Evolutionary conservation across 2,888 invertebrate genomes (phyloP).

Genomic region (Stegana nigrithorax): DNA sequence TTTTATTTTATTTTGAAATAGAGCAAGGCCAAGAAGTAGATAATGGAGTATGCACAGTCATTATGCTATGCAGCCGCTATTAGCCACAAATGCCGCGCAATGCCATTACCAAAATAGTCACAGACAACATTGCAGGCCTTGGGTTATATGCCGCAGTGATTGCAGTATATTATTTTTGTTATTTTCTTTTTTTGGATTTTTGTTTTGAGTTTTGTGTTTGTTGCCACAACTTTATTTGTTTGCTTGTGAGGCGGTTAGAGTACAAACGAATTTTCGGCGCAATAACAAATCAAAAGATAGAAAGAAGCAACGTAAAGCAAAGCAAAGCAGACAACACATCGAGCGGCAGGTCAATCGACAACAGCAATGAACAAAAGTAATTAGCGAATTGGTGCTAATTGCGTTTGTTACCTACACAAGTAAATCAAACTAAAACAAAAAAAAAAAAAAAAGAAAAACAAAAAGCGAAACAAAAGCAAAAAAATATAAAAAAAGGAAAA

Average conservation of each 20-base stretch:
- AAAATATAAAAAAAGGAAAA: neutral
- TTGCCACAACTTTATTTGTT: too few relatives aligned
- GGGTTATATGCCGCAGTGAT: too few relatives aligned
- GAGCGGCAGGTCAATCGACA: conserved; percentile 53
- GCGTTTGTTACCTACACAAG: conserved; percentile 34
- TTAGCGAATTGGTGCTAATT: conserved; percentile 51
- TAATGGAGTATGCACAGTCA: too few relatives aligned
- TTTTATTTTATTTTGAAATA: too few relatives aligned
- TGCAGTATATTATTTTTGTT: too few relatives aligned
- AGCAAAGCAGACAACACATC: conserved; percentile 36
- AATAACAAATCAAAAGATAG: neutral
- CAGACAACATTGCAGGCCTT: too few relatives aligned
- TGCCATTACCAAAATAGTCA: too few relatives aligned
- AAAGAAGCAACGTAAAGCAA: neutral
- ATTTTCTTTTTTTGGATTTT: neutral
- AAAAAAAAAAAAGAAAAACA: neutral
- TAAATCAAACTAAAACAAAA: neutral
- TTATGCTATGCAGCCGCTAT: too few relatives aligned
- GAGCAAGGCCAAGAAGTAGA: too few relatives aligned
- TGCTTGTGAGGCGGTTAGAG: conserved; percentile 23
- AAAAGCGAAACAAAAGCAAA: neutral
- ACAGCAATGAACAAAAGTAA: conserved; percentile 28
- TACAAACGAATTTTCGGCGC: conserved; percentile 20
- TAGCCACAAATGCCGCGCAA: too few relatives aligned
- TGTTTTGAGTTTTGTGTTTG: too few relatives aligned